Conservation (phyloP, 1,140 invertebrate genomes). For the Episyrphus balteatus region DNA sequence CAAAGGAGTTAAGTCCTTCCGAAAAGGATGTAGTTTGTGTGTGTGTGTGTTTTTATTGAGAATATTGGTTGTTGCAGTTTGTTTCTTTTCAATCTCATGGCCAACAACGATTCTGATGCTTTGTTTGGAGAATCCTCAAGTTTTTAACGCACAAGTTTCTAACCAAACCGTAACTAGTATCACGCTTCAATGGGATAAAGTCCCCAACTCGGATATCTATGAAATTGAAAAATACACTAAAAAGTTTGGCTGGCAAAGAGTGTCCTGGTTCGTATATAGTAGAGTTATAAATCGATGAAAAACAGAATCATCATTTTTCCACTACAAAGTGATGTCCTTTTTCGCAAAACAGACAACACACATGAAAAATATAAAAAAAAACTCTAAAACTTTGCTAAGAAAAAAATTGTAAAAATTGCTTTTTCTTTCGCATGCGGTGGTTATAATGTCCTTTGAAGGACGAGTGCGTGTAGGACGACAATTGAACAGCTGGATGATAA, state of each 20-base stretch:
- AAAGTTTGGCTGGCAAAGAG: slow-evolving; percentile 19
- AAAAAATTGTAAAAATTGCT: neutral
- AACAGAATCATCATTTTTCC: no score
- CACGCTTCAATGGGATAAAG: slow-evolving; percentile 16
- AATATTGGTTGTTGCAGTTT: no score
- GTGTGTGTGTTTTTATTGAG: no score
- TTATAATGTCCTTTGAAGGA: slow-evolving; percentile 4
- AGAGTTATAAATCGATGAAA: neutral
- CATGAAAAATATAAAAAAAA: neutral
- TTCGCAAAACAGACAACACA: no score
- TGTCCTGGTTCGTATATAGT: no score
- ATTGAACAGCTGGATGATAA: slow-evolving; percentile 26
- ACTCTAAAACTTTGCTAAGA: neutral
- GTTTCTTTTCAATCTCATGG: no score
- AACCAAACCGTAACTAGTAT: slow-evolving; percentile 19
- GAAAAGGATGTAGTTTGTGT: no score
- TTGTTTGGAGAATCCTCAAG: no score
- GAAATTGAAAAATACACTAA: slow-evolving; percentile 21
- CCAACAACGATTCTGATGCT: no score
- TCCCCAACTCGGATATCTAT: slow-evolving; percentile 14
- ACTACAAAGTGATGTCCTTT: no score
- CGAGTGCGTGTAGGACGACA: slow-evolving; percentile 8
- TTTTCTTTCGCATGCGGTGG: no score
- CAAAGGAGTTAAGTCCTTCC: no score
- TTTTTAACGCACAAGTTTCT: slow-evolving; percentile 13